A percentile compares a stretch with the other conserved stretches of the same genome.
Conservation (phyloP, 2,113 vertebrate genomes). For the Oreochromis aureus region DNA sequence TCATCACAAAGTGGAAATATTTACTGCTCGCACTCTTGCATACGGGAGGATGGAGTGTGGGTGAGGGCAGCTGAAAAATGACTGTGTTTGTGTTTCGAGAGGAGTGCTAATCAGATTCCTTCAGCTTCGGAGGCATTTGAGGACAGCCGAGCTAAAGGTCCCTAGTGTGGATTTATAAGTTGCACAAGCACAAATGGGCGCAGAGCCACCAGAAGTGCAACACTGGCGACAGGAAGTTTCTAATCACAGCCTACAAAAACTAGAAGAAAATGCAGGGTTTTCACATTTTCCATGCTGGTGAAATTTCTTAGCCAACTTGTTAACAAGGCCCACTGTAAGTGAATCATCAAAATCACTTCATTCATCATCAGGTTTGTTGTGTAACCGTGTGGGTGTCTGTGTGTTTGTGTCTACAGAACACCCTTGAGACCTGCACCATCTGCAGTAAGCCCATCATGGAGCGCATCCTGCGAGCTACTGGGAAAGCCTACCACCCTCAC, state of each 20-base stretch:
- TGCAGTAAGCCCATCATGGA: slow-evolving; percentile 98
- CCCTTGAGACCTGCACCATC: slow-evolving; percentile 91
- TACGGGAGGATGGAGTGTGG: slow-evolving; percentile 43
- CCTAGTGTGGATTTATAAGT: slow-evolving; percentile 15
- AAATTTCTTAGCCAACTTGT: background rate
- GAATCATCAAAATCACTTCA: background rate
- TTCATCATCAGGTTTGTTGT: background rate
- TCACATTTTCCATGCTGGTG: background rate
- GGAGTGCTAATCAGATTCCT: slow-evolving; percentile 66
- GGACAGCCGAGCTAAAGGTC: slow-evolving; percentile 37
- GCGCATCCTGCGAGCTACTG: slow-evolving; percentile 91
- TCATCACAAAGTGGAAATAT: slow-evolving; percentile 78
- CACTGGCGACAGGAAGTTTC: background rate
- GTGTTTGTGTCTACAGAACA: slow-evolving; percentile 76
- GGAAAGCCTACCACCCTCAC: slow-evolving; percentile 96
- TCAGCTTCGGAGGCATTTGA: slow-evolving; percentile 53
- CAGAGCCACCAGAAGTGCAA: background rate
- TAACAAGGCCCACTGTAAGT: background rate
- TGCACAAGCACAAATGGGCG: background rate
- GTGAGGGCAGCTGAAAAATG: slow-evolving; percentile 60
- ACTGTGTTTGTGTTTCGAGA: slow-evolving; percentile 62
- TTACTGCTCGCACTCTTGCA: slow-evolving; percentile 63
- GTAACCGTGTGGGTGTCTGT: slow-evolving; percentile 36
- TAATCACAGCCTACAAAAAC: background rate
- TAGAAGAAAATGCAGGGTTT: background rate